Evolutionary conservation across 2,888 invertebrate genomes (phyloP).

Genomic region (Agriopis aurantiaria): DNA sequence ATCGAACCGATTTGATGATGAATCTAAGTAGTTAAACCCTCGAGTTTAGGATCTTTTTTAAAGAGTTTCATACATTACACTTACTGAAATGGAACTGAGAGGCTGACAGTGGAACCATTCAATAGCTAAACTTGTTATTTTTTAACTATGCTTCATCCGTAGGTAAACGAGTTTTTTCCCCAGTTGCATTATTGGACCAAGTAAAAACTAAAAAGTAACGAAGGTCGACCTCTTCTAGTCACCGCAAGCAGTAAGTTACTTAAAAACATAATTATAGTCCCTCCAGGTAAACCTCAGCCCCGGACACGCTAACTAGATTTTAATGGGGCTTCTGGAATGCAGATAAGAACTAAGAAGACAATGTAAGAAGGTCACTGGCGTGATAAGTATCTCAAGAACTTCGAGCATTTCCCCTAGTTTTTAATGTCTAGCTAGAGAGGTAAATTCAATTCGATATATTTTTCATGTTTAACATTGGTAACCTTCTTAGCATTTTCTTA

Average conservation of each 20-base stretch:
- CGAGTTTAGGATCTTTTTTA: no score
- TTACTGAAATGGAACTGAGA: no score
- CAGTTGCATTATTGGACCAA: conserved; percentile 13
- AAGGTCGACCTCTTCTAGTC: conserved; percentile 34
- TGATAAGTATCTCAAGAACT: conserved; percentile 2
- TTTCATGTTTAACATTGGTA: no score
- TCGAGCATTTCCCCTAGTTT: background rate
- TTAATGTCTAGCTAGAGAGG: background rate
- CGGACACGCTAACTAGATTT: conserved; percentile 41
- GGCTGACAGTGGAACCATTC: no score
- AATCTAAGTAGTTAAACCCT: no score
- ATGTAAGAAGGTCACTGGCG: conserved; percentile 27
- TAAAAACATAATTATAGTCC: conserved; percentile 45
- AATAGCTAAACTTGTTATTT: no score
- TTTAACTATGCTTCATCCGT: no score
- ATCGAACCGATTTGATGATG: no score
- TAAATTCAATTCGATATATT: background rate
- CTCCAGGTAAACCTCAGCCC: conserved; percentile 42
- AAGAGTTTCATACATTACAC: no score
- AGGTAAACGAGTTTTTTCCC: background rate
- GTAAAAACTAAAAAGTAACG: conserved; percentile 36
- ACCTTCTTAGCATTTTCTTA: no score
- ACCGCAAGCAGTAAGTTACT: conserved; percentile 35
- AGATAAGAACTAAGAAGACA: conserved; percentile 43
- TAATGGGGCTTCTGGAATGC: conserved; percentile 38